These are phyloP conservation scores for Coregonus clupeaformis DNA, from an alignment of 2,113 vertebrate genomes.

Conservation along the genomic window DNA sequence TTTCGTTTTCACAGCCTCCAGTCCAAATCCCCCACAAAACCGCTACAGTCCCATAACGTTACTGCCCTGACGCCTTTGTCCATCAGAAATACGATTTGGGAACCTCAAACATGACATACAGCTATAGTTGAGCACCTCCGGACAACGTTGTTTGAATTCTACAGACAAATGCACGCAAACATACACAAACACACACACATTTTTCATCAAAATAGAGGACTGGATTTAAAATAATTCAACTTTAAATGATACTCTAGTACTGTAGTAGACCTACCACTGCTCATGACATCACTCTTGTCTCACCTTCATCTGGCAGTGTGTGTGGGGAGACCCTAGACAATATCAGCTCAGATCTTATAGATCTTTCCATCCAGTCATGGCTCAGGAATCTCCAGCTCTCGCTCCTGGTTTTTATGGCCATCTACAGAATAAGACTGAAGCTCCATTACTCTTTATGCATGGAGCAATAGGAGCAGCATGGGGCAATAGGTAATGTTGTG, in stretches of 20 bases:
- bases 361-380: conserved; percentile 4
- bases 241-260: no score
- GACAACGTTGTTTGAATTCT: neutral
- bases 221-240: no score
- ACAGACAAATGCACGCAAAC: neutral
- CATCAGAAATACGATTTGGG: neutral
- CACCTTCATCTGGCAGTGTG: conserved; percentile 1
- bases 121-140: neutral
- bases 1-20: no score
- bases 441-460: neutral
- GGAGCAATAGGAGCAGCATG: neutral
- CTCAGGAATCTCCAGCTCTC: conserved; percentile 5
- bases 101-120: neutral
- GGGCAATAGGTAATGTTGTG: neutral
- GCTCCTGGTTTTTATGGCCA: neutral
- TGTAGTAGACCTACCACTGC: no score
- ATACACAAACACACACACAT: no score
- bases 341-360: neutral
- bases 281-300: no score
- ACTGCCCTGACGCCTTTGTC: neutral
- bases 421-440: neutral
- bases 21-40: no score
- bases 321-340: neutral
- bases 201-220: no score
- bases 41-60: no score